Conservation (phyloP, 2,888 invertebrate species). For the Lycophotia porphyrea region DNA sequence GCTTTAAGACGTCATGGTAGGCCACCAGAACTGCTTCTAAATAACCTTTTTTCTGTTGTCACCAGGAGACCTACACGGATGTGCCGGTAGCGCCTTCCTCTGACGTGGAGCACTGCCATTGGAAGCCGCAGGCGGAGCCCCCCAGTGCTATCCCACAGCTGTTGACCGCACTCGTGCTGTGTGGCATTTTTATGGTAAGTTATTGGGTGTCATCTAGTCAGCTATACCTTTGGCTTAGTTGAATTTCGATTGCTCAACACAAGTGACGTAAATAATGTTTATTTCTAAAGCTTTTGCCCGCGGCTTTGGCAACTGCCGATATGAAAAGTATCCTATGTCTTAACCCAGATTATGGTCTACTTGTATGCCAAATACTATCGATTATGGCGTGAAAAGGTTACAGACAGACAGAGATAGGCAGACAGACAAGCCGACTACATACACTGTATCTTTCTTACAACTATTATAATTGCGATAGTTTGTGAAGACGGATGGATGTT, state of each 20-base stretch:
- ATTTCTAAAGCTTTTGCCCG: not conserved
- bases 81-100: constrained; percentile 82
- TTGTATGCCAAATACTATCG: too few species aligned
- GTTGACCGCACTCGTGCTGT: constrained; percentile 91
- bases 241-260: not conserved
- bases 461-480: too few species aligned
- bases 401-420: too few species aligned
- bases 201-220: not conserved
- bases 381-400: too few species aligned
- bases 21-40: not conserved
- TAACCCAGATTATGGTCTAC: not conserved
- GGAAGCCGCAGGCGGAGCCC: constrained; percentile 86
- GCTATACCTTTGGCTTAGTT: not conserved
- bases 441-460: too few species aligned
- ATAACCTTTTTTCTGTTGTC: not conserved
- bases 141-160: constrained; percentile 92
- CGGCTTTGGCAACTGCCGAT: not conserved
- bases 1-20: too few species aligned
- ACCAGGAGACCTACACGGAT: constrained; percentile 90
- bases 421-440: too few species aligned
- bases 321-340: too few species aligned
- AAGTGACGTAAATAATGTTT: not conserved
- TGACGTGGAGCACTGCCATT: constrained; percentile 88
- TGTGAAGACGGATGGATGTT: too few species aligned
- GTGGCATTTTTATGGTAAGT: constrained; percentile 93